These are phyloP conservation scores for Oryctes rhinoceros DNA, from an alignment of 1,140 invertebrate species.

Conservation along the genomic window DNA sequence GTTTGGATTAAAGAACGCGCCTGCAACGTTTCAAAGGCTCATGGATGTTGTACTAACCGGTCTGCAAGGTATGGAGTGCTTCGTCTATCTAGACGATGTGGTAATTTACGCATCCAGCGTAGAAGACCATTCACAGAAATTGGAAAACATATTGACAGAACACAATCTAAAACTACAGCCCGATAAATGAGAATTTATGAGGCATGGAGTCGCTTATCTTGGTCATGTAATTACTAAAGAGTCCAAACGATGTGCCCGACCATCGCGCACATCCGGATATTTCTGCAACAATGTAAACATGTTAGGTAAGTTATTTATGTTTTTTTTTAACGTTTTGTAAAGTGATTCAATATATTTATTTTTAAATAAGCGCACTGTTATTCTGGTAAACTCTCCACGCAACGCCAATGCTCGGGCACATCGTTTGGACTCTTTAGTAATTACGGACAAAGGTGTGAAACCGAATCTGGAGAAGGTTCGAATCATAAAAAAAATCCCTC, in stretches of 20 bases:
- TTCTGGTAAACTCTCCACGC: too few species aligned
- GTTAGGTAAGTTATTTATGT: too few species aligned
- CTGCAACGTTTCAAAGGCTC: slow-evolving; percentile 55
- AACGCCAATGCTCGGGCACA: too few species aligned
- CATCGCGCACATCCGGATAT: too few species aligned
- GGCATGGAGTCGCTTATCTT: slow-evolving; percentile 46
- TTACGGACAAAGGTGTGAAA: slow-evolving; percentile 45
- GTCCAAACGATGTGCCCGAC: too few species aligned
- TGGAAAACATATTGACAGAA: slow-evolving; percentile 51
- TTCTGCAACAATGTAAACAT: too few species aligned
- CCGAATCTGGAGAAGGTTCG: slow-evolving; percentile 48
- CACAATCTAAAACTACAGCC: slow-evolving; percentile 50
- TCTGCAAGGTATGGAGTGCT: slow-evolving; percentile 45
- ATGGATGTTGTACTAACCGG: slow-evolving; percentile 55
- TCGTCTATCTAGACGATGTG: slow-evolving; percentile 61
- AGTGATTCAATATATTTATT: too few species aligned
- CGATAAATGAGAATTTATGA: slow-evolving; percentile 52
- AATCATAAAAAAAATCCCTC: slow-evolving; percentile 46
- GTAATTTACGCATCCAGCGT: slow-evolving; percentile 57
- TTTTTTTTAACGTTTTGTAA: too few species aligned
- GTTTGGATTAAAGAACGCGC: slow-evolving; percentile 55
- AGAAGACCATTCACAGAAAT: slow-evolving; percentile 53
- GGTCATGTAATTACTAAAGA: slow-evolving; percentile 50
- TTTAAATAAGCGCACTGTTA: too few species aligned
- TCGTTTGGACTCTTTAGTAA: too few species aligned